Percentiles rank a stretch among this genome's conserved stretches.
Conservation (phyloP, 2,797 vertebrate species). For the Pyrocephalus nanus region DNA sequence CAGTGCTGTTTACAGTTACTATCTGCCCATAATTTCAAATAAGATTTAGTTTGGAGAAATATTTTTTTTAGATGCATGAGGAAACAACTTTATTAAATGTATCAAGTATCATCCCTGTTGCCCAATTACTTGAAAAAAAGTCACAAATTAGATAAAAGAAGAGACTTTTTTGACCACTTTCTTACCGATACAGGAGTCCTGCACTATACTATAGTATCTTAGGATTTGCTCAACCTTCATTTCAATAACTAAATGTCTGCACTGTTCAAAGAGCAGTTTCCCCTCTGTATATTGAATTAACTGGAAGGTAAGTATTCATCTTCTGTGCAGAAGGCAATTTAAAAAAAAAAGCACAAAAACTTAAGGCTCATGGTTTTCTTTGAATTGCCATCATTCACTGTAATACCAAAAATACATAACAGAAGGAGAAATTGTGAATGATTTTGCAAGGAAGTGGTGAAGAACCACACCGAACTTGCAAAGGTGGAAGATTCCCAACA, state of each 20-base stretch:
- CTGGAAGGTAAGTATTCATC: background rate
- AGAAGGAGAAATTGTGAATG: constrained; percentile 1
- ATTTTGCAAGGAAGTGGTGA: constrained; percentile 33
- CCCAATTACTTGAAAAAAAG: background rate
- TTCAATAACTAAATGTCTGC: background rate
- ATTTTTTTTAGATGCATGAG: background rate
- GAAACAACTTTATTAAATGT: background rate
- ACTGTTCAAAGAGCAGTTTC: background rate
- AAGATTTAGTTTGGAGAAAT: background rate
- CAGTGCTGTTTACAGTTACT: background rate
- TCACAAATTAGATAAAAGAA: background rate
- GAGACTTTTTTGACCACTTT: background rate
- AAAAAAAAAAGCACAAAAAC: background rate
- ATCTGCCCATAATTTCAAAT: background rate
- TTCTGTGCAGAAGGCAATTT: background rate
- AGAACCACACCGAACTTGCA: background rate
- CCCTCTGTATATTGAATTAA: background rate
- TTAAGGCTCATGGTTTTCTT: background rate
- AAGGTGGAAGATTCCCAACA: background rate
- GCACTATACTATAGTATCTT: background rate
- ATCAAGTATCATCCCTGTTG: background rate
- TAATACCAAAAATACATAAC: background rate
- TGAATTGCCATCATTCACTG: background rate
- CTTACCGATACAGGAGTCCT: background rate
- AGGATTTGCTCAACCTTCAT: background rate